Percentiles rank a stretch among this genome's conserved stretches.
Conservation (phyloP, 2,888 invertebrate genomes). For the Creontiades dilutus region DNA sequence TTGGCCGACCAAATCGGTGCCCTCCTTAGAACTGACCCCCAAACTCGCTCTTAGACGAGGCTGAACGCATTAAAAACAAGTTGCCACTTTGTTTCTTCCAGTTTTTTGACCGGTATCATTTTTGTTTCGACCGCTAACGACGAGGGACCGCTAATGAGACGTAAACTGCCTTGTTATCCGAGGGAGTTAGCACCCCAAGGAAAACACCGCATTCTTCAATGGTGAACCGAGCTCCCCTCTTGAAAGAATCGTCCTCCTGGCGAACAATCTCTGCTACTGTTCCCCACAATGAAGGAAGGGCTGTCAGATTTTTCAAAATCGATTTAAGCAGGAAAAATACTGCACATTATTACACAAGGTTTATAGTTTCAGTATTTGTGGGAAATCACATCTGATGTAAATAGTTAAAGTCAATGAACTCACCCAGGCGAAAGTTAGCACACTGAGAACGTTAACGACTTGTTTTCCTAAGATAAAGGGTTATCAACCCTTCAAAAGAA, state of each 20-base stretch:
- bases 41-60: neutral
- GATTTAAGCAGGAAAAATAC: too few relatives aligned
- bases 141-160: slow-evolving; percentile 41
- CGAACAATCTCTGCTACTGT: neutral
- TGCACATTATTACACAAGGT: too few relatives aligned
- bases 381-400: too few relatives aligned
- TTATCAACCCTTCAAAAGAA: too few relatives aligned
- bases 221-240: neutral
- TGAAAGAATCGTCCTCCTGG: neutral
- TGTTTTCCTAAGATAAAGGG: too few relatives aligned
- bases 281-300: too few relatives aligned
- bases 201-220: slow-evolving; percentile 23
- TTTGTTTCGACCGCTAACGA: slow-evolving; percentile 28
- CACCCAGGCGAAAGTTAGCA: too few relatives aligned
- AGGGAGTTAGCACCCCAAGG: slow-evolving; percentile 42
- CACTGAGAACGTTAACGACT: too few relatives aligned
- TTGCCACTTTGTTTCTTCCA: neutral
- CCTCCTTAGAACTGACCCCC: neutral
- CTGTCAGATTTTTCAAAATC: too few relatives aligned
- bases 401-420: too few relatives aligned
- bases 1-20: neutral
- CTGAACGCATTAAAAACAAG: neutral
- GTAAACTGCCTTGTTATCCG: slow-evolving; percentile 18
- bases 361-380: too few relatives aligned
- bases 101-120: slow-evolving; percentile 3